phyloP scores from a whole-genome alignment of 2,888 invertebrate species.

The Notocelia uddmanniana region DNA sequence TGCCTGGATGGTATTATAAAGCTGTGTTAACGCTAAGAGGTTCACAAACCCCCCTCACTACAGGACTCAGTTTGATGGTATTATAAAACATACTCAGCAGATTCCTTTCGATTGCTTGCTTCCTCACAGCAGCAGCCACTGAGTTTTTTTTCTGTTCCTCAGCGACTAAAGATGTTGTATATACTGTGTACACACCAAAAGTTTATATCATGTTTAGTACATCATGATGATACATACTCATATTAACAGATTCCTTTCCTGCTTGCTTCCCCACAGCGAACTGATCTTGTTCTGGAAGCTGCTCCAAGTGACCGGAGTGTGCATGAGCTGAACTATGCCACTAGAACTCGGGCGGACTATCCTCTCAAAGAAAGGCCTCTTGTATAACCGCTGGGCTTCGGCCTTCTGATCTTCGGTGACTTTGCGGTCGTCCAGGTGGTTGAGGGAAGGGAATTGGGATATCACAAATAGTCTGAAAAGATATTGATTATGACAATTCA shows the following conservation, averaged over 20 bases:
- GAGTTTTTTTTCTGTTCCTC: too few species aligned
- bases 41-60: too few species aligned
- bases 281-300: conserved; percentile 65
- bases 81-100: too few species aligned
- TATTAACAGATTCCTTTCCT: conserved; percentile 62
- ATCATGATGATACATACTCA: conserved; percentile 34
- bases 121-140: too few species aligned
- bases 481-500: neutral
- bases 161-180: conserved; percentile 48
- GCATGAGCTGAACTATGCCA: conserved; percentile 66
- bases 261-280: conserved; percentile 61
- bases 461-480: conserved; percentile 89
- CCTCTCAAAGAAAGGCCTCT: conserved; percentile 86
- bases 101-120: too few species aligned
- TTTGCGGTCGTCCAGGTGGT: conserved; percentile 89
- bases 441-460: conserved; percentile 88
- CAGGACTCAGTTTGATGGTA: too few species aligned
- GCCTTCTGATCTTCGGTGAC: conserved; percentile 88
- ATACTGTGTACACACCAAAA: neutral
- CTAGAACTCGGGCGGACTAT: conserved; percentile 64
- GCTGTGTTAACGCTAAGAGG: too few species aligned
- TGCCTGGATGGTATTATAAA: too few species aligned
- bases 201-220: neutral
- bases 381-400: conserved; percentile 88
- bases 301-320: conserved; percentile 68